phyloP scores from a whole-genome alignment of 2,113 vertebrate genomes.

The Falco punctatus region DNA sequence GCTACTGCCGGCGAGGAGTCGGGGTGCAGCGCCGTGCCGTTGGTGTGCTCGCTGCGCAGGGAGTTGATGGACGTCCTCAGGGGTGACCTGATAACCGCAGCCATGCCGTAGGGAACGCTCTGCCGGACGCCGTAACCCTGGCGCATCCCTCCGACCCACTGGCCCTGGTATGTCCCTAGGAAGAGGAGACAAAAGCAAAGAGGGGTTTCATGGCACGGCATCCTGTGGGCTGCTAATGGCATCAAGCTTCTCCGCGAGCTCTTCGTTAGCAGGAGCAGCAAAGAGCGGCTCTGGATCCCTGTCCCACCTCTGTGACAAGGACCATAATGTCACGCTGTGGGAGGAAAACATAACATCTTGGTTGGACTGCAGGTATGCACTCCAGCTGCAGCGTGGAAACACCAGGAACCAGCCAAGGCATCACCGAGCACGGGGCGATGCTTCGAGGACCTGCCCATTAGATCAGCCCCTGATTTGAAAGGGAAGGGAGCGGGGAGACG shows the following conservation, averaged over 20 bases:
- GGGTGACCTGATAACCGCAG: slow-evolving; percentile 94
- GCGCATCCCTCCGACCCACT: slow-evolving; percentile 96
- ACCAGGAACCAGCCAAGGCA: neutral
- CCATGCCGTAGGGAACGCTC: slow-evolving; percentile 97
- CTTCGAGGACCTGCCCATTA: neutral
- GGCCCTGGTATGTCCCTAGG: slow-evolving; percentile 94
- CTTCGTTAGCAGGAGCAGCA: rapidly evolving
- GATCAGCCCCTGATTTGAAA: neutral
- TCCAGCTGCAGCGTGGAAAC: neutral
- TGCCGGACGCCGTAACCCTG: slow-evolving; percentile 96
- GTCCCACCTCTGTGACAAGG: rapidly evolving
- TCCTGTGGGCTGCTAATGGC: rapidly evolving
- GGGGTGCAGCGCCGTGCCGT: slow-evolving; percentile 84
- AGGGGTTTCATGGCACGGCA: neutral
- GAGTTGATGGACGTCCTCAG: slow-evolving; percentile 98
- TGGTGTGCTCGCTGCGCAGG: slow-evolving; percentile 95
- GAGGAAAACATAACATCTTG: neutral
- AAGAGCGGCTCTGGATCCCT: neutral
- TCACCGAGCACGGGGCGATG: rapidly evolving
- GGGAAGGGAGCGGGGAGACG: neutral
- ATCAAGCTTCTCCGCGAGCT: rapidly evolving
- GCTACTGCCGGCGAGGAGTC: slow-evolving; percentile 84
- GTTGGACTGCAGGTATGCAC: neutral
- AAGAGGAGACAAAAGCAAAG: slow-evolving; percentile 2
- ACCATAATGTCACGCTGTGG: rapidly evolving